Conservation (phyloP, 1,140 invertebrate genomes). For the Tetranychus cinnabarinus region DNA sequence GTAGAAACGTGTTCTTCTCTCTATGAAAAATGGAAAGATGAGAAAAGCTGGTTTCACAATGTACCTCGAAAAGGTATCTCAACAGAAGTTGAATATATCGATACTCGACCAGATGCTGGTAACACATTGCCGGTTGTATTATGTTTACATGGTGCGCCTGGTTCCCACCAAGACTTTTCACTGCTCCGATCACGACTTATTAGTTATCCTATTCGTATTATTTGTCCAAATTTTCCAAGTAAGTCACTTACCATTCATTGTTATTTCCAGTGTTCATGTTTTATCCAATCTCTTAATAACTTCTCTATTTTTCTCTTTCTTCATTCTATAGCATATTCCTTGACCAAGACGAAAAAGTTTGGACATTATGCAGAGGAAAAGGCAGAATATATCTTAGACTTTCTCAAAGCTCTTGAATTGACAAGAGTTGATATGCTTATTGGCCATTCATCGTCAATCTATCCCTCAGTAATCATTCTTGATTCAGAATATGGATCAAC, state of each 20-base stretch:
- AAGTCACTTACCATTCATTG: neutral
- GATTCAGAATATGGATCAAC: neutral
- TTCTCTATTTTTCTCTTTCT: neutral
- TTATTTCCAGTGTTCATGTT: neutral
- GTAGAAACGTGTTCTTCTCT: neutral
- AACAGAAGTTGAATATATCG: slow-evolving; percentile 1
- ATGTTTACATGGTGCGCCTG: slow-evolving; percentile 3
- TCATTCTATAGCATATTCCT: neutral
- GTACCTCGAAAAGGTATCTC: neutral
- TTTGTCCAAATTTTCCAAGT: neutral
- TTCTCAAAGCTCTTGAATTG: slow-evolving; percentile 8
- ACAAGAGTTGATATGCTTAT: slow-evolving; percentile 9
- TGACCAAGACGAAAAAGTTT: slow-evolving; percentile 6
- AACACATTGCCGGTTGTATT: neutral
- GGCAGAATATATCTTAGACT: slow-evolving; percentile 9
- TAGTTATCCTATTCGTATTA: neutral
- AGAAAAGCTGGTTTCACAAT: neutral
- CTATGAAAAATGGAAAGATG: neutral
- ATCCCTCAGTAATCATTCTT: slow-evolving; percentile 6
- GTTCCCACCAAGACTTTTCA: neutral
- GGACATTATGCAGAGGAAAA: slow-evolving; percentile 11
- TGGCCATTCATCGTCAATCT: slow-evolving; percentile 9
- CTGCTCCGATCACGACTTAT: neutral
- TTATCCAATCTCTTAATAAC: neutral
- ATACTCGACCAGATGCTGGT: neutral